Percentiles rank a stretch among this genome's conserved stretches.
phyloP scores from a whole-genome alignment of 2,797 vertebrate species.

The Pseudochaenichthys georgianus region DNA sequence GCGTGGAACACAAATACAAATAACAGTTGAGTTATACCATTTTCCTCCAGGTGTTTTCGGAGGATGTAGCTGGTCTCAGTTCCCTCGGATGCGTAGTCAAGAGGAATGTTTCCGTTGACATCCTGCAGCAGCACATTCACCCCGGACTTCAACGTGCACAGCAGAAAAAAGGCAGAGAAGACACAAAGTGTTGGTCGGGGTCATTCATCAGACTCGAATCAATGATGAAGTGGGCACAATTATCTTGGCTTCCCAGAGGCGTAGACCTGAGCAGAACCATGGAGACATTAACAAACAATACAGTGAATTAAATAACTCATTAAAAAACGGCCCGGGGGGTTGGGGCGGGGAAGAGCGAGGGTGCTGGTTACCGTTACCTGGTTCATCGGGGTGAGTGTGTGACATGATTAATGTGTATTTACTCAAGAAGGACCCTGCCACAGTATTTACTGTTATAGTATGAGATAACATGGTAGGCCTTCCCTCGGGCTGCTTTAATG shows the following conservation, averaged over 20 bases:
- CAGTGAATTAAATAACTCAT: conserved; percentile 77
- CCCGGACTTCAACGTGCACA: conserved; percentile 84
- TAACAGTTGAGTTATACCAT: conserved; percentile 82
- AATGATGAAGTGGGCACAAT: conserved; percentile 76
- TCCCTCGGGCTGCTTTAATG: conserved; percentile 51
- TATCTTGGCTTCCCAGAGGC: conserved; percentile 73
- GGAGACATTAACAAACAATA: conserved; percentile 65
- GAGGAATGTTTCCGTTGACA: conserved; percentile 90
- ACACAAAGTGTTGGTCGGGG: conserved; percentile 45
- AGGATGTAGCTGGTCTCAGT: conserved; percentile 92
- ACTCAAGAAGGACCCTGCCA: conserved; percentile 44
- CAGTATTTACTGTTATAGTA: conserved; percentile 36
- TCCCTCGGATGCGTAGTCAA: conserved; percentile 93
- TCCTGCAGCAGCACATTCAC: conserved; percentile 94
- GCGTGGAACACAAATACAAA: too few relatives aligned
- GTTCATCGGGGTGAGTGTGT: conserved; percentile 32
- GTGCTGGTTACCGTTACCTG: conserved; percentile 49
- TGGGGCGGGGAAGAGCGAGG: conserved; percentile 16
- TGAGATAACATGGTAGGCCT: conserved; percentile 53
- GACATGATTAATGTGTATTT: conserved; percentile 80
- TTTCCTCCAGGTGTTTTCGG: conserved; percentile 91
- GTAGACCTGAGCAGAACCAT: conserved; percentile 51
- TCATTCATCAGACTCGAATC: conserved; percentile 69
- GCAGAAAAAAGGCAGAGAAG: conserved; percentile 15
- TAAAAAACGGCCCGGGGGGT: conserved; percentile 58